Evolutionary conservation across 2,797 vertebrate species (phyloP).

Genomic region (Karalla daura): DNA sequence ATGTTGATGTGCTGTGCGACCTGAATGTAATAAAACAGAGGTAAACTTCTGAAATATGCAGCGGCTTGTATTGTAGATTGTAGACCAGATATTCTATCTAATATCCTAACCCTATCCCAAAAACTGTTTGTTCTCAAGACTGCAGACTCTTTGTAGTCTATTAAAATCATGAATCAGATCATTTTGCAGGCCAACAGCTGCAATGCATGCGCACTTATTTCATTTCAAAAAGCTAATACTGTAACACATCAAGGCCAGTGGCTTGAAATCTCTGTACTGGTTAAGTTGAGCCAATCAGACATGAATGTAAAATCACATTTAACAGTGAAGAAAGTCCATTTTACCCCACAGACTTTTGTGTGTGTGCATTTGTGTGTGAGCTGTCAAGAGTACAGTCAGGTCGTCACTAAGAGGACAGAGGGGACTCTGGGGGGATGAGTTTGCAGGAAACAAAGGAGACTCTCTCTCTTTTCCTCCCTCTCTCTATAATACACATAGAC

Average conservation of each 20-base stretch:
- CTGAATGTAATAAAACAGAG: too few species aligned
- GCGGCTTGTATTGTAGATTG: too few species aligned
- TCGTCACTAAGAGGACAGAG: slow-evolving; percentile 58
- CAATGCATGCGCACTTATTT: too few species aligned
- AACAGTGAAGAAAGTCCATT: neutral
- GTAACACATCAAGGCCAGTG: neutral
- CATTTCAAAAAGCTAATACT: slow-evolving; percentile 10
- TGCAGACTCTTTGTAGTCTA: too few species aligned
- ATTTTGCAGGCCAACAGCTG: too few species aligned
- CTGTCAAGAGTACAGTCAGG: slow-evolving; percentile 57
- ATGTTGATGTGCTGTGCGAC: too few species aligned
- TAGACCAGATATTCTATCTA: too few species aligned
- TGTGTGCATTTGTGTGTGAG: slow-evolving; percentile 3
- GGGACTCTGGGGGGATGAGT: slow-evolving; percentile 64
- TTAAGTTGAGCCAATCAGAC: neutral
- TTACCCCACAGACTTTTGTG: too few species aligned
- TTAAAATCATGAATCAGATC: too few species aligned
- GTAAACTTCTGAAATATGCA: too few species aligned
- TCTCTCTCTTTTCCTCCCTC: neutral
- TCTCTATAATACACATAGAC: neutral
- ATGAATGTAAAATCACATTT: slow-evolving; percentile 4
- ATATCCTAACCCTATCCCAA: too few species aligned
- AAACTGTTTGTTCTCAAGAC: too few species aligned
- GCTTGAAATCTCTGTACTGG: neutral
- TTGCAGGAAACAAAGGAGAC: slow-evolving; percentile 59